Percentiles rank a stretch among this genome's conserved stretches.
phyloP scores from a whole-genome alignment of 2,888 invertebrate species.

The Tuberolachnus salignus region DNA sequence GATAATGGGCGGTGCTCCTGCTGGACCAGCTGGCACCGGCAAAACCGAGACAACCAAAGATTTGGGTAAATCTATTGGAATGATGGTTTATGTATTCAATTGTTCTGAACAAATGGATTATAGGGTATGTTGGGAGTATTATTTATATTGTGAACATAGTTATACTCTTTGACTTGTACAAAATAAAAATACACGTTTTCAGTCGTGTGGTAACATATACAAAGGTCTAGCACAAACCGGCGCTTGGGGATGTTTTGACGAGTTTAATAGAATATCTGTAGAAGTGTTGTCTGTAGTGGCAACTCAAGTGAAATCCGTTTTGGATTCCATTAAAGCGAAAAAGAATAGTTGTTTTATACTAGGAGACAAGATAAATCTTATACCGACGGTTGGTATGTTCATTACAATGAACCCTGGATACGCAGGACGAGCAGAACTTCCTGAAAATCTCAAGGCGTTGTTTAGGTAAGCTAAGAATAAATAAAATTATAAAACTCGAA shows the following conservation, averaged over 20 bases:
- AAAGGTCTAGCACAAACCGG: constrained; percentile 95
- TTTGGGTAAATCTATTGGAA: constrained; percentile 88
- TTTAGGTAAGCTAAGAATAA: constrained; percentile 63
- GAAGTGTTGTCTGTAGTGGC: constrained; percentile 95
- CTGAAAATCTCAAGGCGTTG: constrained; percentile 74
- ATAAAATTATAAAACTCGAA: no score
- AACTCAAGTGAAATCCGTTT: constrained; percentile 85
- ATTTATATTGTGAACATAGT: neutral
- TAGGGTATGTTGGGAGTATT: constrained; percentile 65
- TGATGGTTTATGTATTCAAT: constrained; percentile 98
- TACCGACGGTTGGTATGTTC: constrained; percentile 84
- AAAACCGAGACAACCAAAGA: constrained; percentile 98
- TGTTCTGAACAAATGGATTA: constrained; percentile 98
- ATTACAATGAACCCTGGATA: constrained; percentile 98
- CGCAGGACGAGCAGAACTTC: constrained; percentile 87
- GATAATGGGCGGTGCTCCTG: constrained; percentile 96
- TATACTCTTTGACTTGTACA: neutral
- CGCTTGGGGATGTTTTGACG: constrained; percentile 96
- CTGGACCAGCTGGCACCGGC: constrained; percentile 93
- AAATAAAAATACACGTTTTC: neutral
- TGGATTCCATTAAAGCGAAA: constrained; percentile 85
- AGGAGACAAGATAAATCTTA: constrained; percentile 78
- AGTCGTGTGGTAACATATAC: constrained; percentile 91
- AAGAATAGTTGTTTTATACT: constrained; percentile 82
- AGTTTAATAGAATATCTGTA: constrained; percentile 93